Base-by-base conservation (phyloP, 2,888 invertebrate genomes). In the Drosophila robusta region DNA sequence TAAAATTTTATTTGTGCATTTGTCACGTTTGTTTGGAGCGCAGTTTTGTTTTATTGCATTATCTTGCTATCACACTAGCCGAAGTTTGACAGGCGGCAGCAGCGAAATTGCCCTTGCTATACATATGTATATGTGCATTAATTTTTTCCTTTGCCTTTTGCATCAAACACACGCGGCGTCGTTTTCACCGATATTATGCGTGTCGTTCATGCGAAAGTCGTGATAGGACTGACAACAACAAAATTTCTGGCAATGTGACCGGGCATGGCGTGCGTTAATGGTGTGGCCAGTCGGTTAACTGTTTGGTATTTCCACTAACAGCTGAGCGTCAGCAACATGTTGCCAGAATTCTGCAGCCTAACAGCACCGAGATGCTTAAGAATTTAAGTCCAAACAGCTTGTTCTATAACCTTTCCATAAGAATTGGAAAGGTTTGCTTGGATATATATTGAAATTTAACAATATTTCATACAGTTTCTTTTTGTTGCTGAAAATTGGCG, bases 51-150 rank as follows among this genome's bases (percentile, higher is more conserved):
- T 29, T 49, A 66, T 52, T 68, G 64, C 70, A 68, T 82, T 81
- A 85, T 72, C 80, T 82, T 75, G 70, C 70, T 87, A 85, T 87
- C 85, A 87, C 78, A 72, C 80, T 57, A 58, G 49, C 63, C 60
- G 58, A 44, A 62, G 78, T 68, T 73, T 69, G 49, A 57, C 52
- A 68, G 54, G 56, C 42, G 54, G 61, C 42, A 62, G 72, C 62
- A 62, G 47, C 56, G 38, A 42, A 60, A 58, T 56, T 65, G 64
- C 79, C 49, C 36, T 54, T 69, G 75, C 64, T 36, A 75, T 66
- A 60, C 68, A 73, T 70, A 55, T 66, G 61, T 66, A 38, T 62
- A 67, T 78, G 57, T 76, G 68, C 63, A 66, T 55, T 65, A 61
- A 51, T 45, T 65, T 52, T 71, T 70, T 56, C 62, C 51, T 65